A percentile compares a stretch with the other conserved stretches of the same genome.
Conservation (phyloP, 2,797 vertebrate species). For the Poeciliopsis turneri region DNA sequence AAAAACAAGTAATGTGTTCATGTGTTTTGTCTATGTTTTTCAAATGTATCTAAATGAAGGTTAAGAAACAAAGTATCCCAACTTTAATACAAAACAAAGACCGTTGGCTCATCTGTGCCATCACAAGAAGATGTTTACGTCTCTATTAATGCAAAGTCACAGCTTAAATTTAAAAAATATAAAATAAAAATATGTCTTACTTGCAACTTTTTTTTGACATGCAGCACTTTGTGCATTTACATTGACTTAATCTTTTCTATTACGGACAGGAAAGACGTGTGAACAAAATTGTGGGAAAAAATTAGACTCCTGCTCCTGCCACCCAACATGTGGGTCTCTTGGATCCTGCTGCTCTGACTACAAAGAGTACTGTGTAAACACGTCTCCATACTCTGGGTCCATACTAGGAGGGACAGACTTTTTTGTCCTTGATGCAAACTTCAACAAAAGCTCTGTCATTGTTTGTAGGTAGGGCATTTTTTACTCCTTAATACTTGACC, state of each 20-base stretch:
- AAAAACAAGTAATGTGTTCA: neutral
- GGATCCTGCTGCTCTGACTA: constrained; percentile 86
- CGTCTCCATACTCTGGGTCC: constrained; percentile 87
- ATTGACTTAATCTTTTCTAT: neutral
- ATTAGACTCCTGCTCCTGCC: constrained; percentile 85
- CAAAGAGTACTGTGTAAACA: constrained; percentile 81
- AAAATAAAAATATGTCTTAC: neutral
- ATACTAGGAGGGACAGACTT: constrained; percentile 90
- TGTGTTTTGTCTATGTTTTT: neutral
- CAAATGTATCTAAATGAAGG: neutral
- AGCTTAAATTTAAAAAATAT: neutral
- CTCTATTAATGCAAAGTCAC: neutral
- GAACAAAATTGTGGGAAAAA: constrained; percentile 78
- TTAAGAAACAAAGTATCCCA: neutral
- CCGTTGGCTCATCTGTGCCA: neutral
- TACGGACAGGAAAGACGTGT: constrained; percentile 82
- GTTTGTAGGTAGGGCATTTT: constrained; percentile 83
- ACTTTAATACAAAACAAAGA: neutral
- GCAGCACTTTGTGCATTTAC: neutral
- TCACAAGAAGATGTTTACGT: neutral
- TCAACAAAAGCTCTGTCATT: constrained; percentile 62
- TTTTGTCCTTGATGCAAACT: constrained; percentile 67
- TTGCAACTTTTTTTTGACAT: neutral
- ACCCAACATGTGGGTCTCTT: constrained; percentile 83
- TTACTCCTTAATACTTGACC: neutral